Base-by-base conservation (phyloP, 2,797 vertebrate species). In the Nothura maculosa region DNA sequence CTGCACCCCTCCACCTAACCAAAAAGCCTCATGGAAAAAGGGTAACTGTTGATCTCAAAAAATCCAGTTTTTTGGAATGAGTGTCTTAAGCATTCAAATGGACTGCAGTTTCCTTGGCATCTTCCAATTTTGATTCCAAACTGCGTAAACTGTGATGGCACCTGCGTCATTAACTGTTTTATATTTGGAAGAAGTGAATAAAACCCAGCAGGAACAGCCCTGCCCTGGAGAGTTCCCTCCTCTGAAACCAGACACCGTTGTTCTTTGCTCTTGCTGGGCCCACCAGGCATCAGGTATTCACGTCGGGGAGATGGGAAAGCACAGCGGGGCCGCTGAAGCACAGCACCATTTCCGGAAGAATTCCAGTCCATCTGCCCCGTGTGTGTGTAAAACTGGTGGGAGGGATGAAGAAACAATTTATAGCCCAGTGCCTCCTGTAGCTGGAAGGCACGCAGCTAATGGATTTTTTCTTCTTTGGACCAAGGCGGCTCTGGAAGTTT, bases 401-500 rank as follows among this genome's bases (percentile, higher is more conserved):
- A 86, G 66, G 75, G 62, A 52, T 14, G 74, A 55, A 67, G 77
- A 25, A 81, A 55, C 77, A 50, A 16, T 40, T 63, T 42, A 18
- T 30, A 83, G 77, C 43, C 68, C 48, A 20, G 28, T 58, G 86
- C 82, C 79, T 80, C 52, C 40, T n/a, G 85, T 13, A 57, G 77
- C 63, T 92, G 91, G 54, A 66, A 55, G 69, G 42, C 69, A 21
- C 13, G 85, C 76, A 83, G 6, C 58, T 13, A 10, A 21, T 17
- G 58, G 91, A 50, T 32, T 84, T 73, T 57, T 84, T 10, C 87
- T 42, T 74, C 77, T 57, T 5, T 10, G 76, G 89, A 67, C 66
- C 73, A 81, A 43, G 80, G 63, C 66, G 85, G 0, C 27, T 60
- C 70, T 81, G 83, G 66, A 57, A 66, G 67, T 2, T 73, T 73